phyloP scores from a whole-genome alignment of 2,797 vertebrate species.

The Hafferia zeledoni region DNA sequence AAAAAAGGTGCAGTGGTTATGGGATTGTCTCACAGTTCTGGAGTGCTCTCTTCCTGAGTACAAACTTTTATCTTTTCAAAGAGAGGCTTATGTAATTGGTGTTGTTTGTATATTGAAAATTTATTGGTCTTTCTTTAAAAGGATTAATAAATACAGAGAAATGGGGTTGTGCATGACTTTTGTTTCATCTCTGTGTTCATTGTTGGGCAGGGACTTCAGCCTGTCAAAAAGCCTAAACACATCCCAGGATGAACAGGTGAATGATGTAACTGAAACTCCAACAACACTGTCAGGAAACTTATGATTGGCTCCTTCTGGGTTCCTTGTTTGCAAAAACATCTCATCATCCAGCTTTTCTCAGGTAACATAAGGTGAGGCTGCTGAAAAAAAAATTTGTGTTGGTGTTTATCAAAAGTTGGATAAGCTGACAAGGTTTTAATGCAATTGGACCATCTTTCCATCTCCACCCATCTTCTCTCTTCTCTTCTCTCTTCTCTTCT shows the following conservation, averaged over 20 bases:
- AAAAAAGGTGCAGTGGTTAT: not conserved
- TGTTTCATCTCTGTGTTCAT: not conserved
- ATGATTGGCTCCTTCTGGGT: not conserved
- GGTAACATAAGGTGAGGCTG: not conserved
- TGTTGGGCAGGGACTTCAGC: not conserved
- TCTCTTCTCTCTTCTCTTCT: not conserved
- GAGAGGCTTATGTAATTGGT: rapidly evolving
- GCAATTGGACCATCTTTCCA: not conserved
- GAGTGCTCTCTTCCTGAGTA: not conserved
- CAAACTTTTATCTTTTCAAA: not conserved
- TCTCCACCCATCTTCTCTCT: not conserved
- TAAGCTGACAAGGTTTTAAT: not conserved
- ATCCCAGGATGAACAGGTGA: not conserved
- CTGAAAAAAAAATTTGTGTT: not conserved
- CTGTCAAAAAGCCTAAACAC: slow-evolving; percentile 9
- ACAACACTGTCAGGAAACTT: not conserved
- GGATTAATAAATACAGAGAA: not conserved
- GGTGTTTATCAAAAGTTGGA: not conserved
- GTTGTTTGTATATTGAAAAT: not conserved
- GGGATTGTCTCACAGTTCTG: not conserved
- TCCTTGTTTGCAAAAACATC: not conserved
- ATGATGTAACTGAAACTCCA: not conserved
- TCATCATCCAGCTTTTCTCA: not conserved
- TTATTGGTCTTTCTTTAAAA: not conserved
- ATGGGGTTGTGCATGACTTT: not conserved